phyloP scores from a whole-genome alignment of 2,888 invertebrate species.

The Amiota communis region DNA sequence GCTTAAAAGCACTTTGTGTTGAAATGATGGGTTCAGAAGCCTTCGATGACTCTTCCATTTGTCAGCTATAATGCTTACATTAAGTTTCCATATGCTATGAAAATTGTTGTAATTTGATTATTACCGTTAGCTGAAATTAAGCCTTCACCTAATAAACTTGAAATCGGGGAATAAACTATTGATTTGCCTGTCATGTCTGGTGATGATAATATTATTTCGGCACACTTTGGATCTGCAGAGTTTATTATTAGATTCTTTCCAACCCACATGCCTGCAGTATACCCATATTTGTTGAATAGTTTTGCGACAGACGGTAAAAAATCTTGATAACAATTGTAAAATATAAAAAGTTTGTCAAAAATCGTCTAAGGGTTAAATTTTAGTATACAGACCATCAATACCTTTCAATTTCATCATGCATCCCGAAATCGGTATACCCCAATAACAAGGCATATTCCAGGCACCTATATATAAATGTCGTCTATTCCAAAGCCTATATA shows the following conservation, averaged over 20 bases:
- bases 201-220: constrained; percentile 14
- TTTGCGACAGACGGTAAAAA: neutral
- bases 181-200: constrained; percentile 9
- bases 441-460: neutral
- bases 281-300: neutral
- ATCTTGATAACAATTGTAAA: neutral
- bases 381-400: neutral
- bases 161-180: neutral
- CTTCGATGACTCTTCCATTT: constrained; percentile 22
- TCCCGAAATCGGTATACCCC: constrained; percentile 12
- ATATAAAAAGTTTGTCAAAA: neutral
- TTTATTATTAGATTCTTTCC: neutral
- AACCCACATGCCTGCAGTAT: neutral
- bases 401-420: neutral
- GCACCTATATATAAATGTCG: neutral
- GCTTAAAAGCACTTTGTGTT: constrained; percentile 17
- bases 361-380: neutral
- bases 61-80: neutral
- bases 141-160: neutral
- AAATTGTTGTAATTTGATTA: neutral
- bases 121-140: neutral
- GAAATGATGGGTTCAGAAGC: constrained; percentile 23
- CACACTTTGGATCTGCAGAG: neutral
- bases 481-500: constrained; percentile 15
- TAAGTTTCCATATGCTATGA: neutral